Evolutionary conservation across 2,888 invertebrate species (phyloP), one percentile per base, ranked within the genome.

Genomic region (Ommatoiulus sabulosus): DNA sequence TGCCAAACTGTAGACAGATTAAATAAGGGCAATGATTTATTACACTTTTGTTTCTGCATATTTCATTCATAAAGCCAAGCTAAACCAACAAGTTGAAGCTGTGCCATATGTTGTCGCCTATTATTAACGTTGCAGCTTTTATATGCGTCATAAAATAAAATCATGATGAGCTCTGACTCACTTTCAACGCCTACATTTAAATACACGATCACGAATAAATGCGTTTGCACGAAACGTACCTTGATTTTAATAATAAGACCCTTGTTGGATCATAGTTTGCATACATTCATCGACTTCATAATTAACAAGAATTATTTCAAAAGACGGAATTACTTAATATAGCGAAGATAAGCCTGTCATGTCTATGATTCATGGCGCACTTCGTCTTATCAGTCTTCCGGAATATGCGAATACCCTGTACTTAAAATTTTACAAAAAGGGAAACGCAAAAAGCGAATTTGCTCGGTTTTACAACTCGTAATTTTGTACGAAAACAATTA

Each of bases 101-200:
- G 72, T 72, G 72, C 72, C 72, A 72, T 24, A 72, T 72, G 72
- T 72, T 20, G 72, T 72, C 24, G 72, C 72, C 72, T 24, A 72
- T 72, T 72, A 72, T 72, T 72, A 24, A 7, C 72, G 72, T 8
- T 72, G 72, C 72, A 72, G 24, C 24, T 72, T 72, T 72, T 72
- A 72, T 72, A 72, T 72, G 72, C 20, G 72, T 72, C 72, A 72
- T 72, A 72, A 72, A 72, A 72, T 72, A 72, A 72, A 72, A 72
- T 72, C 72, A 72, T 72, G 72, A 72, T 72, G 72, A 72, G 72
- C 72, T 72, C 72, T 72, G 72, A 72, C 72, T 72, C 72, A 72
- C 72, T 10, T 20, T 72, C 24, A 24, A 24, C 72, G 72, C 72
- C 20, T 72, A 20, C 24, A 72, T 72, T 72, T 72, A 20, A 72